Evolutionary conservation across 1,140 invertebrate species (phyloP), one percentile per base, ranked within the genome.

Genomic region (Leptestheria dahalacensis): DNA sequence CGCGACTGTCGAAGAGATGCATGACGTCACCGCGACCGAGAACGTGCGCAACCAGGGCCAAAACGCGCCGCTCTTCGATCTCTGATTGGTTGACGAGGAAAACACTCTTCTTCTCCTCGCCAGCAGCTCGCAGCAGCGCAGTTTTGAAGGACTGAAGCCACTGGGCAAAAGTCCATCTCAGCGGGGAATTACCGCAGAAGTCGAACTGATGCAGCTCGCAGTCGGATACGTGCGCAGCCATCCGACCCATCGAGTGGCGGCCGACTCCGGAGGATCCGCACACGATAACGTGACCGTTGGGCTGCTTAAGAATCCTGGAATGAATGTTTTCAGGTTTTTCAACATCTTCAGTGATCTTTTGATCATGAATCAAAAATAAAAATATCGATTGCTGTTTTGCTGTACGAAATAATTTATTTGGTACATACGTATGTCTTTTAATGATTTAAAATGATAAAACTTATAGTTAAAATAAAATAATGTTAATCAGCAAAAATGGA

Each of bases 41-140:
- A 69, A 97, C 79, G 72, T 95, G 96, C 68, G 86, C 94, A 1
- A 97, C 83, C 68, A 96, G 92, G 74, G 97, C 92, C 47, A 96
- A 71, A 69, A 25, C 25, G 25, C 61, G 46, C 20, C 33, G 4
- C 28, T 9, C 26, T 25, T 57, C 61, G 69, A 86, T 84, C 78
- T 94, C 89, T 12, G 82, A 83, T 69, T 94, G 90, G 50, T 85
- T 84, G 68, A 95, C 94, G 10, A 97, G 74, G 68, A 97, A 96
- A 0, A 94, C 89, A 46, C 83, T 86, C 71, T 94, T 88, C 65
- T 86, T 78, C 64, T 97, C 92, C 12, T 71, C 72, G 1, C 81
- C 80, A 15, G 82, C 78, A 58, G 85, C 83, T 72, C 85, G 88
- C 64, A 76, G 79, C 52, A 96, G 72, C 57, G 95, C 84, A 18